Evolutionary conservation across 2,797 vertebrate genomes (phyloP).

Genomic region (Pelochelys cantorii): DNA sequence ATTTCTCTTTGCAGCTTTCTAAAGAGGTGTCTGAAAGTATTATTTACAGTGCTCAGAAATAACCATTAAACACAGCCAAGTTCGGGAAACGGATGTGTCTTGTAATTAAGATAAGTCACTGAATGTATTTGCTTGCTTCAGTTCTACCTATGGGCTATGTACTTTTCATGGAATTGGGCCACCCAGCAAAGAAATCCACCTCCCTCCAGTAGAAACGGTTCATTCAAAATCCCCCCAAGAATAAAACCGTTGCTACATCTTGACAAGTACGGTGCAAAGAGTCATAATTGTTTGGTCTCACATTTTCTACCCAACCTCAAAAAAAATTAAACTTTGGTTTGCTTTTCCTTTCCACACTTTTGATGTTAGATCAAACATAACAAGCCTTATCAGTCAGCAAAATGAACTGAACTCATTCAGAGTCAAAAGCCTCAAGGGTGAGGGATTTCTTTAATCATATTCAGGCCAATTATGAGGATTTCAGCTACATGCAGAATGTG

Average conservation of each 20-base stretch:
- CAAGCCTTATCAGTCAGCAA: constrained; percentile 32
- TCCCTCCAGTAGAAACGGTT: not conserved
- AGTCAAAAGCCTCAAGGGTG: constrained; percentile 41
- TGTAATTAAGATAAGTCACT: constrained; percentile 56
- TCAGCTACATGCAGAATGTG: not conserved
- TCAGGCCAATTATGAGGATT: constrained; percentile 39
- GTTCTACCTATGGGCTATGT: constrained; percentile 54
- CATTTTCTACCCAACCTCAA: not conserved
- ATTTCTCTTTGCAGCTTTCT: constrained; percentile 25
- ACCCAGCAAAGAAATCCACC: not conserved
- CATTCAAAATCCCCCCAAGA: constrained; percentile 13
- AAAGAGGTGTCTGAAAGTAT: not conserved
- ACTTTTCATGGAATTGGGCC: not conserved
- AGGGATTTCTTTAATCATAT: constrained; percentile 51
- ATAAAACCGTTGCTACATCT: not conserved
- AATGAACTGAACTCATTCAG: constrained; percentile 47
- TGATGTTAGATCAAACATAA: constrained; percentile 58
- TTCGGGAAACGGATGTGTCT: not conserved
- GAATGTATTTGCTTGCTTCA: constrained; percentile 14
- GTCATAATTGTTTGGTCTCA: constrained; percentile 44
- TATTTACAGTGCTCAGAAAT: constrained; percentile 45
- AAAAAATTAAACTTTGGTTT: constrained; percentile 5
- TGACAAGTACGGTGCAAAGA: constrained; percentile 5
- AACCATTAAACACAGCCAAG: constrained; percentile 18
- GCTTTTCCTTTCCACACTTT: constrained; percentile 33